Percentiles rank a stretch among this genome's conserved stretches.
These are phyloP conservation scores for Lagorchestes hirsutus DNA, from an alignment of 2,797 vertebrate genomes.

Conservation along the genomic window DNA sequence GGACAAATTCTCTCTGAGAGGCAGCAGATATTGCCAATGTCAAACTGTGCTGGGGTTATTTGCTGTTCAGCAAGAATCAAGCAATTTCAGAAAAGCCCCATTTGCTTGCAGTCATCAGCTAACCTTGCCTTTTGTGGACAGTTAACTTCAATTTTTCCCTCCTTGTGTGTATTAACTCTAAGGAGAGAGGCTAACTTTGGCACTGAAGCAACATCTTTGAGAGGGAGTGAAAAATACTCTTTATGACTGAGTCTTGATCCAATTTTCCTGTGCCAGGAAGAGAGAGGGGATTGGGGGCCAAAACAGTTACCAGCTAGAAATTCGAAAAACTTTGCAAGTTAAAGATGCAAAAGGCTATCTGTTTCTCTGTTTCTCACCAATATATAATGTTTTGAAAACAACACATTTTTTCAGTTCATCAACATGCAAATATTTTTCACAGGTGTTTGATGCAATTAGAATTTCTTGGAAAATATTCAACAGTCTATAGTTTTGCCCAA, in stretches of 20 bases:
- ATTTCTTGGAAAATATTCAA: constrained; percentile 10
- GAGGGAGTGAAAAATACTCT: constrained; percentile 55
- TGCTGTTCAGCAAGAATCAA: background rate
- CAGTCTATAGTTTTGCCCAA: background rate
- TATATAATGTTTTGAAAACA: background rate
- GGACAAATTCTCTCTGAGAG: background rate
- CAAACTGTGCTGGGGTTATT: background rate
- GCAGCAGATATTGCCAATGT: background rate
- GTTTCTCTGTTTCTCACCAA: background rate
- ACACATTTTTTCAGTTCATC: constrained; percentile 15
- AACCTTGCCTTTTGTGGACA: constrained; percentile 29
- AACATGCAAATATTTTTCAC: background rate
- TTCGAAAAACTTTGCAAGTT: background rate
- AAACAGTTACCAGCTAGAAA: constrained; percentile 42
- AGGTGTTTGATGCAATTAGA: constrained; percentile 4
- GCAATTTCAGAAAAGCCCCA: background rate
- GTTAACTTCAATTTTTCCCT: constrained; percentile 45
- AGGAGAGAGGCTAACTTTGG: constrained; percentile 61
- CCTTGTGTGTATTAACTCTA: constrained; percentile 53
- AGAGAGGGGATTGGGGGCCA: background rate
- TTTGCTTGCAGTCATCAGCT: constrained; percentile 45
- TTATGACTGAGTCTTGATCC: background rate
- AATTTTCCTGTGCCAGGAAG: constrained; percentile 54
- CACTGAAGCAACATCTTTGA: constrained; percentile 48
- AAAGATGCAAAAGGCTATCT: constrained; percentile 15